Percentiles rank a stretch among this genome's conserved stretches.
Conservation (phyloP, 2,797 vertebrate genomes). For the Ctenochaetus hawaiiensis region DNA sequence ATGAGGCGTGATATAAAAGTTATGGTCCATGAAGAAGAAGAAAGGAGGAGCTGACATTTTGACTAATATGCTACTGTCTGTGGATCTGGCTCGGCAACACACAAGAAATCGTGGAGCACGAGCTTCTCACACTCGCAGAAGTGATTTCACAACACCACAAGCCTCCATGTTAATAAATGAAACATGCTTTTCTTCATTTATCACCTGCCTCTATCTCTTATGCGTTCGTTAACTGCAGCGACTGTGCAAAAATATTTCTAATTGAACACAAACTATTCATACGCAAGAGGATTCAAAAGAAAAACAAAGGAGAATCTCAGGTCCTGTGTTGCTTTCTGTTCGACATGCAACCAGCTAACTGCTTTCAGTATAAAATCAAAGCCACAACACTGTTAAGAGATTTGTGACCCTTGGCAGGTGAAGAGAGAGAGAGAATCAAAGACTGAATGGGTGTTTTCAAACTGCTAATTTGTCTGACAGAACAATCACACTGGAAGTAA, state of each 20-base stretch:
- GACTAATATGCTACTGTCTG: constrained; percentile 71
- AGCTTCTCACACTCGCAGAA: constrained; percentile 32
- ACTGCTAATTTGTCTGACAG: constrained; percentile 16
- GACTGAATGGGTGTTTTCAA: constrained; percentile 35
- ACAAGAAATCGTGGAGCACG: constrained; percentile 10
- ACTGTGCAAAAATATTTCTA: neutral
- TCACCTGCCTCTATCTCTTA: constrained; percentile 4
- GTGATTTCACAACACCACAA: constrained; percentile 29
- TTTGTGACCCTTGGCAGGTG: neutral
- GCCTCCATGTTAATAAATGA: constrained; percentile 41
- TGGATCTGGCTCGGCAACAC: constrained; percentile 32
- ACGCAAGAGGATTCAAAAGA: constrained; percentile 8
- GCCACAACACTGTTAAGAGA: constrained; percentile 4
- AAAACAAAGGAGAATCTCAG: neutral
- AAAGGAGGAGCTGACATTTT: constrained; percentile 80
- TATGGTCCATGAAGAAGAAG: constrained; percentile 78
- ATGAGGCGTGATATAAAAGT: constrained; percentile 76
- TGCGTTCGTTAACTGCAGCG: neutral
- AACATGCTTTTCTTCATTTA: constrained; percentile 55
- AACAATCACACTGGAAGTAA: constrained; percentile 34
- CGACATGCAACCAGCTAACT: neutral
- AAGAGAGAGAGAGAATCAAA: neutral
- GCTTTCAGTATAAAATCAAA: constrained; percentile 19
- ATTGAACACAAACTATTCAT: neutral
- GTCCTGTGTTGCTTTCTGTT: no score